Base-by-base conservation (phyloP, 2,888 invertebrate species). In the Allophyes oxyacanthae region DNA sequence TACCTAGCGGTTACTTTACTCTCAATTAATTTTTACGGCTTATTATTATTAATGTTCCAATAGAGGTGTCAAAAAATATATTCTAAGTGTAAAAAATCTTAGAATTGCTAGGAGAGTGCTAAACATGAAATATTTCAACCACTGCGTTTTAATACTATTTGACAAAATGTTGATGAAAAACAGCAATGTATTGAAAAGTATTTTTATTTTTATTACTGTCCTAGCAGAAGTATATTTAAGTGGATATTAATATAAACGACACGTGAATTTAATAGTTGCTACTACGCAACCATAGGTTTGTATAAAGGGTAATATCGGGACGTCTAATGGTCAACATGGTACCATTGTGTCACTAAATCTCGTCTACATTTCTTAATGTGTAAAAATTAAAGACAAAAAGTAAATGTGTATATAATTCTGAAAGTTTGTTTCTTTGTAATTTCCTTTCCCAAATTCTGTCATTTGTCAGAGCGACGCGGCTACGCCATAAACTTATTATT, bases 371-470 rank as follows among this genome's bases (percentile, higher is more conserved):
- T 74, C 81, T 81, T 81, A 69, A 71, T 81, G 78, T 82, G 78
- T 85, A 79, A 82, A 83, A 85, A 78, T 77, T 81, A 81, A 80
- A 81, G 78, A 80, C 77, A 84, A 82, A 83, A 83, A 82, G 85
- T 86, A 85, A 85, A 86, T 82, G 83, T 82, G 83, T 84, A 85
- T 81, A 76, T 75, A 79, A 79, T 74, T 58, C 46, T 44, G 20
- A 33, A 5, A 37, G 34, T 28, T 46, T 10, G 30, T 62, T 43
- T 59, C 7, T 36, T 42, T 28, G 20, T 10, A 6, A 1, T 4
- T 37, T 20, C 10, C 10, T 4, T 2, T 10, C 0, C 20, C 0
- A 15, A 0, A 20, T 20, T 3, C 4, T 20, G 20, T 20, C 20
- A 20, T 20, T 20, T 20, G 20, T 20, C 20, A n/a, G n/a, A n/a